phyloP scores from a whole-genome alignment of 2,797 vertebrate genomes.

The Masticophis lateralis region DNA sequence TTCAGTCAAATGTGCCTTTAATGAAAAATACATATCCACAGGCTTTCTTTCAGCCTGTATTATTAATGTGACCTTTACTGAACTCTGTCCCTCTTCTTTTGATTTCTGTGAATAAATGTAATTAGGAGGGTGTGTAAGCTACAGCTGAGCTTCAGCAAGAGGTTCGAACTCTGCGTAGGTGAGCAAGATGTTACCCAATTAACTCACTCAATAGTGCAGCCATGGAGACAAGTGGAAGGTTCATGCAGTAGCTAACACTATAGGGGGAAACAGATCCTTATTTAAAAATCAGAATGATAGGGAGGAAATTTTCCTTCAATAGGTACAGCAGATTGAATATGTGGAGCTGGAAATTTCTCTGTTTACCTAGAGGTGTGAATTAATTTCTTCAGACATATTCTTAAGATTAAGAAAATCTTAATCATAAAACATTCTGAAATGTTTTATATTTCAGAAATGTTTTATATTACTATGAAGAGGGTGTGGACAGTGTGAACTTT shows the following conservation, averaged over 20 bases:
- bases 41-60: constrained; percentile 59
- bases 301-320: background rate
- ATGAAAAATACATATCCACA: constrained; percentile 62
- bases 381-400: constrained; percentile 1
- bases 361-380: background rate
- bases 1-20: constrained; percentile 62
- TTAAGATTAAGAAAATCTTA: background rate
- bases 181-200: constrained; percentile 74
- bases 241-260: constrained; percentile 15
- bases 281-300: constrained; percentile 29
- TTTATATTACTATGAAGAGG: background rate
- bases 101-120: constrained; percentile 80
- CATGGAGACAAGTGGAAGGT: constrained; percentile 10
- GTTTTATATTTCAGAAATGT: constrained; percentile 27
- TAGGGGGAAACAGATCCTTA: constrained; percentile 14
- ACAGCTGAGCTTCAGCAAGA: constrained; percentile 65
- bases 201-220: constrained; percentile 71
- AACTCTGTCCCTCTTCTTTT: constrained; percentile 68
- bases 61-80: constrained; percentile 79
- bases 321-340: background rate
- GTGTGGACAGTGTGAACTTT: background rate
- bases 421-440: background rate
- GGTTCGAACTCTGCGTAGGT: constrained; percentile 61
- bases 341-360: background rate
- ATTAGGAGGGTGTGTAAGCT: constrained; percentile 67